Evolutionary conservation across 2,888 invertebrate genomes (phyloP).

Genomic region (Mylabris sibirica): DNA sequence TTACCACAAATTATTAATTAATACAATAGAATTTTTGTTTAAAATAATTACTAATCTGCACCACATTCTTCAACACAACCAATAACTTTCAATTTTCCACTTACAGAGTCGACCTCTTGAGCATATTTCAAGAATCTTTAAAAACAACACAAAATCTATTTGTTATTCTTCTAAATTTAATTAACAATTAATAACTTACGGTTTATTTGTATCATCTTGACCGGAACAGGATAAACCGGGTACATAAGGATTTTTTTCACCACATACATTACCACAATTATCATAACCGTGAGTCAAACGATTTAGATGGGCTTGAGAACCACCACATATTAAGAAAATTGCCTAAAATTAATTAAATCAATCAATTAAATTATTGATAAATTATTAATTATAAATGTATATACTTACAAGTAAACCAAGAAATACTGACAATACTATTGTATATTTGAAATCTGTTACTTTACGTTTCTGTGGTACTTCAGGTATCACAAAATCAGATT

Average conservation of each 20-base stretch:
- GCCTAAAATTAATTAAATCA: constrained; percentile 16
- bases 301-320: constrained; percentile 63
- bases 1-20: neutral
- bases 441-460: constrained; percentile 26
- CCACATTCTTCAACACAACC: neutral
- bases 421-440: constrained; percentile 17
- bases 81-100: neutral
- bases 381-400: neutral
- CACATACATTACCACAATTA: constrained; percentile 68
- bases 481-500: constrained; percentile 24
- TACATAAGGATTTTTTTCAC: constrained; percentile 56
- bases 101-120: neutral
- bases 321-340: constrained; percentile 44
- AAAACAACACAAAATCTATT: too few species aligned
- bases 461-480: constrained; percentile 29
- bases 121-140: too few species aligned
- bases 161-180: too few species aligned
- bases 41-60: neutral
- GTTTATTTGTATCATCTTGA: constrained; percentile 55
- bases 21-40: neutral
- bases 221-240: constrained; percentile 57
- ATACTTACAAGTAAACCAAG: constrained; percentile 22
- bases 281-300: constrained; percentile 67
- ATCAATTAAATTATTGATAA: neutral
- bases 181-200: constrained; percentile 39